A percentile compares a stretch with the other conserved stretches of the same genome.
phyloP scores from a whole-genome alignment of 2,113 vertebrate genomes.

The Nematolebias whitei region DNA sequence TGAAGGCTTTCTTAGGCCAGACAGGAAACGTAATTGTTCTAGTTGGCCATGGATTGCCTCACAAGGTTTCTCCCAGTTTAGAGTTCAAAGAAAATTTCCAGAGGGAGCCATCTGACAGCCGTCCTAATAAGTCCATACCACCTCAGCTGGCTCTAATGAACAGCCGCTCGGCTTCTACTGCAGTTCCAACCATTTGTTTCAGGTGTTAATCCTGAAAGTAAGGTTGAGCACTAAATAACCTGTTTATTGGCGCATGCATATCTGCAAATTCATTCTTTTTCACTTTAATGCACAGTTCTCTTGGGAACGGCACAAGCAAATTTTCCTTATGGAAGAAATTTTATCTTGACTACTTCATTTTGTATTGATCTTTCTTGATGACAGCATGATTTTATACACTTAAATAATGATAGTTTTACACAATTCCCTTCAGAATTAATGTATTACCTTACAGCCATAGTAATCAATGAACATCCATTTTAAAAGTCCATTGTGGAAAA shows the following conservation, averaged over 20 bases:
- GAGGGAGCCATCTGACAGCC: slow-evolving; percentile 21
- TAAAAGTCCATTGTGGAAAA: neutral
- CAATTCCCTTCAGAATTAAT: neutral
- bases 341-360: neutral
- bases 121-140: slow-evolving; percentile 31
- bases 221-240: neutral
- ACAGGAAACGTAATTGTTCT: slow-evolving; percentile 49
- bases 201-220: neutral
- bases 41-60: slow-evolving; percentile 26
- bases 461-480: neutral
- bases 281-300: neutral
- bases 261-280: neutral
- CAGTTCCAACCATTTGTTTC: neutral
- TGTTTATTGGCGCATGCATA: neutral
- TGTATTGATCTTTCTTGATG: neutral
- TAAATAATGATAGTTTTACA: neutral
- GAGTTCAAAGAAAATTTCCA: slow-evolving; percentile 47
- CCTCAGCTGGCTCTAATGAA: neutral
- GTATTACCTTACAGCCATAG: neutral
- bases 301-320: neutral
- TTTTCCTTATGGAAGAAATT: neutral
- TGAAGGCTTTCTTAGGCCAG: slow-evolving; percentile 31
- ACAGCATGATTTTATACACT: neutral
- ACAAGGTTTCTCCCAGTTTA: slow-evolving; percentile 27
- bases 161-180: neutral